These are phyloP conservation scores for Cataglyphis hispanica DNA, from an alignment of 1,140 invertebrate genomes.

Conservation along the genomic window DNA sequence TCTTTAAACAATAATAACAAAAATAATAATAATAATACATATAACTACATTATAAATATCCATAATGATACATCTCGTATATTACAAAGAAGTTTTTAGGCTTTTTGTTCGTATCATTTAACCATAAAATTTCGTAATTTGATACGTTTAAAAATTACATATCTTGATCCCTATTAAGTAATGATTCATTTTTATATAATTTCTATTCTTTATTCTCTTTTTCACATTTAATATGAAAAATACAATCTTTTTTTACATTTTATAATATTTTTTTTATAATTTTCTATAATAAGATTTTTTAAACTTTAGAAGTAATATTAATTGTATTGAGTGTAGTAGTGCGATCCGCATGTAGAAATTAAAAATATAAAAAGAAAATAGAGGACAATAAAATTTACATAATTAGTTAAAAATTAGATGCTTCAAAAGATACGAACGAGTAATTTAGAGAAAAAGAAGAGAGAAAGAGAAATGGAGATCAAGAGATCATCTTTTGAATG, in stretches of 20 bases:
- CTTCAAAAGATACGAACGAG: conserved; percentile 5
- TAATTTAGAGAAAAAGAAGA: neutral
- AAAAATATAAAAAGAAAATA: no score
- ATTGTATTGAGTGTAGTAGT: no score
- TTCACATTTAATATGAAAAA: neutral
- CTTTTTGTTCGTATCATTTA: no score
- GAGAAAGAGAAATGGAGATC: neutral
- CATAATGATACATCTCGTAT: no score
- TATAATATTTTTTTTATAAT: neutral
- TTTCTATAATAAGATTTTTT: neutral
- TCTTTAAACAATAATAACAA: neutral
- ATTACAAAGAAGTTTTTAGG: no score
- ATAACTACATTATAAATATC: neutral
- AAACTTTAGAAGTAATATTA: neutral
- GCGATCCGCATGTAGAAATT: no score
- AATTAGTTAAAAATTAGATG: conserved; percentile 36
- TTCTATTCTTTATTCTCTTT: neutral
- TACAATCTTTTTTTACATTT: neutral
- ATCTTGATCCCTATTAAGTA: neutral
- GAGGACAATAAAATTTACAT: conserved; percentile 9
- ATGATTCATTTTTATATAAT: neutral
- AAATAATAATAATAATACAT: conserved; percentile 11
- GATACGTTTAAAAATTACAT: neutral
- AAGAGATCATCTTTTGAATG: neutral
- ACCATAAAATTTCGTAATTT: no score